Evolutionary conservation across 2,113 vertebrate species (phyloP).

Genomic region (Leptobrachium ailaonicum): DNA sequence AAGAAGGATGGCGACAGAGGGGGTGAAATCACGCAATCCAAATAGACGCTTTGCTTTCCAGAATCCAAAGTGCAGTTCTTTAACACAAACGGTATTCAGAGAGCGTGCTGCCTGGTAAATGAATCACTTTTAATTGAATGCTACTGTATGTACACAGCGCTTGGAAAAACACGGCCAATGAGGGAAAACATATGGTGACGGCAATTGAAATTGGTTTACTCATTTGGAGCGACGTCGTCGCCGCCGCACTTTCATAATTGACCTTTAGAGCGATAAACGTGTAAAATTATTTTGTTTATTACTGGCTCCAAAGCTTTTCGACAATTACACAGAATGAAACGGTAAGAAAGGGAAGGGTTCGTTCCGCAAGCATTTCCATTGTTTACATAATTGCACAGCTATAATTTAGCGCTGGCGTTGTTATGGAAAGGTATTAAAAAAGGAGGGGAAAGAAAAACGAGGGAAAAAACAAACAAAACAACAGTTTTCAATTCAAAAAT

Average conservation of each 20-base stretch:
- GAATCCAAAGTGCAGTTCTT: conserved; percentile 66
- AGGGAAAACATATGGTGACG: conserved; percentile 78
- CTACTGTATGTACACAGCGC: conserved; percentile 82
- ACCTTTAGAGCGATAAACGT: conserved; percentile 89
- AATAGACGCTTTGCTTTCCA: conserved; percentile 77
- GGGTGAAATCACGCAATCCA: conserved; percentile 80
- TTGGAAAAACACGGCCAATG: conserved; percentile 78
- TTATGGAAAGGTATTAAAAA: conserved; percentile 69
- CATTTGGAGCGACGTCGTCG: conserved; percentile 67
- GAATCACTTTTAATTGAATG: conserved; percentile 89
- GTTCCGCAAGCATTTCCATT: conserved; percentile 90
- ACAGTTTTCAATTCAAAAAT: conserved; percentile 71
- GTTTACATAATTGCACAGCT: conserved; percentile 88
- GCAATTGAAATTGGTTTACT: conserved; percentile 81
- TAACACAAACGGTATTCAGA: conserved; percentile 67
- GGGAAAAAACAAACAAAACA: conserved; percentile 68
- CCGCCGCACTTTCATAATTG: conserved; percentile 90
- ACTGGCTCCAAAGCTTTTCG: conserved; percentile 84
- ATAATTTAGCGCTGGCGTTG: conserved; percentile 78
- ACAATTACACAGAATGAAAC: conserved; percentile 95
- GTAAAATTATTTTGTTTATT: conserved; percentile 95
- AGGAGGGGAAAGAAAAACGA: background rate
- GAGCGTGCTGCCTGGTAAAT: conserved; percentile 74
- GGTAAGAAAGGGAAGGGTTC: conserved; percentile 82
- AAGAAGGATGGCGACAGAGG: conserved; percentile 1